Base-by-base conservation (phyloP, 2,888 invertebrate species). In the Limnephilus marmoratus region DNA sequence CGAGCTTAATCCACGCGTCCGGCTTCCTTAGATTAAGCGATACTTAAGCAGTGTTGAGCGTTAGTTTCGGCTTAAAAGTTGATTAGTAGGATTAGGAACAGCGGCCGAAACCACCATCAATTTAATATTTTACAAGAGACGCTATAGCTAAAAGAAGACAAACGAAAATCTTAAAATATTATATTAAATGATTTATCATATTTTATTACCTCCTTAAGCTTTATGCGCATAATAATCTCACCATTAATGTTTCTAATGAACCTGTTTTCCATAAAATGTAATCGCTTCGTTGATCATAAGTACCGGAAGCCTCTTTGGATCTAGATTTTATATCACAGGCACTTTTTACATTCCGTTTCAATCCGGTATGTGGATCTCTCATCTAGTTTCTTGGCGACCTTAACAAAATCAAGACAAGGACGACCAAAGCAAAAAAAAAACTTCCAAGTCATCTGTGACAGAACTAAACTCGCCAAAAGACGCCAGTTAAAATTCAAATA, bases 401-500 rank as follows among this genome's bases (percentile, higher is more conserved):
- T 29, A 86, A 45, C 86, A 5, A 45, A 45, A 41, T 45, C 86
- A 45, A 49, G 86, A 45, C 86, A 86, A 86, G 86, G 86, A 41
- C 86, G 86, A 15, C 13, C 86, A 45, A 86, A 29, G 15, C 41
- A 45, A 86, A 86, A 86, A 86, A 86, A 85, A 85, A 49, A 86
- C 29, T 24, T 31, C 45, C 45, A 83, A 83, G 7, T 37, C 68
- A 68, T 68, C n/a, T 68, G 24, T 49, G 86, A 86, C 49, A 41
- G 45, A 41, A n/a, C n/a, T 45, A n/a, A n/a, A n/a, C 41, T 18
- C 2, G 85, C 41, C 15, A 31, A 18, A n/a, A 86, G 9, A 86
- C 2, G 86, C 0, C 49, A 45, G 49, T 45, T 86, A 7, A 86
- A 13, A 86, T 29, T 45, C 49, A 13, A 3, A 45, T 85, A 45